A percentile compares a stretch with the other conserved stretches of the same genome.
Evolutionary conservation across 2,113 vertebrate species (phyloP).

Genomic region (Xerus inauris): DNA sequence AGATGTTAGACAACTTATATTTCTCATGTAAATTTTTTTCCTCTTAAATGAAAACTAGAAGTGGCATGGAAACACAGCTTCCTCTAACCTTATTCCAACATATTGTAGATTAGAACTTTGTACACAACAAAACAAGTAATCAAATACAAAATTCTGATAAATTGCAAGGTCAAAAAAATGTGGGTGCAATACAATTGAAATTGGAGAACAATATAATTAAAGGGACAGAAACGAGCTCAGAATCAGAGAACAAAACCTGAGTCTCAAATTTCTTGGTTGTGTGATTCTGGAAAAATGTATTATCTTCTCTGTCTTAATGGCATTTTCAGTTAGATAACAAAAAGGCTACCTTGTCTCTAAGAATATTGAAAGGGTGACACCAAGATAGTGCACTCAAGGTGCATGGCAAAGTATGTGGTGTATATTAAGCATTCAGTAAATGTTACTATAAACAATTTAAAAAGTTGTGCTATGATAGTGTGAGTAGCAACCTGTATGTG

Average conservation of each 20-base stretch:
- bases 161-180: neutral
- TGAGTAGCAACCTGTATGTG: neutral
- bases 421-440: neutral
- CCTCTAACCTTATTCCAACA: neutral
- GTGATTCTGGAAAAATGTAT: neutral
- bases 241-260: neutral
- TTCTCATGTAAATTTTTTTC: constrained; percentile 36
- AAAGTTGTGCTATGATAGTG: neutral
- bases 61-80: neutral
- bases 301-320: neutral
- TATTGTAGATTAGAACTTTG: neutral
- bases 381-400: neutral
- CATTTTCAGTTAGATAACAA: neutral
- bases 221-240: neutral
- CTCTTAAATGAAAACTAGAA: neutral
- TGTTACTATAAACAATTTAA: neutral
- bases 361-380: neutral
- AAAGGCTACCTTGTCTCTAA: neutral
- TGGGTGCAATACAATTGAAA: neutral
- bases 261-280: neutral
- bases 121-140: neutral
- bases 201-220: neutral
- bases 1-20: constrained; percentile 31
- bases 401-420: neutral
- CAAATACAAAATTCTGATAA: constrained; percentile 18